Percentiles rank a stretch among this genome's conserved stretches.
These are phyloP conservation scores for Meloe dianella DNA, from an alignment of 2,888 invertebrate species.

Conservation along the genomic window DNA sequence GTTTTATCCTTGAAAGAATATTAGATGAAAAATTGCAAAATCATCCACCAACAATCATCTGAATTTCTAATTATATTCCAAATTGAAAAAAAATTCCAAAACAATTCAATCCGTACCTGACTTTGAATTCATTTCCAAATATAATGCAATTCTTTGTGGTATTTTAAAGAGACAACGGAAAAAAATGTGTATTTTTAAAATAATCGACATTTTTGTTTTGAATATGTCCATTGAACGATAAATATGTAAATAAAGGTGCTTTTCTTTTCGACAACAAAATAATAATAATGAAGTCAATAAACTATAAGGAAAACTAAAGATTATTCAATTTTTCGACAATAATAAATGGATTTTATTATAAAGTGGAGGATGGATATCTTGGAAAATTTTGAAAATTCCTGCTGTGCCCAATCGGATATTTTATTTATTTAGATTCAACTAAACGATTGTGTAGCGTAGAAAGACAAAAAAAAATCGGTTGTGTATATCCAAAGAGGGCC, in stretches of 20 bases:
- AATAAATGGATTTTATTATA: no score
- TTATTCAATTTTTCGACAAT: not conserved
- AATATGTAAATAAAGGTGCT: not conserved
- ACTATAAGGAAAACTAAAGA: not conserved
- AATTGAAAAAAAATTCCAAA: no score
- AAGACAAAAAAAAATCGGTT: no score
- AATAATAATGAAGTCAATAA: slow-evolving; percentile 1
- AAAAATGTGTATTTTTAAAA: not conserved
- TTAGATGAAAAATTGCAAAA: not conserved
- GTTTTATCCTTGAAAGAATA: slow-evolving; percentile 9
- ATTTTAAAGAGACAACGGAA: not conserved
- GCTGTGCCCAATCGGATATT: not conserved
- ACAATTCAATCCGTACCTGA: not conserved
- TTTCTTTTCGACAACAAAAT: not conserved
- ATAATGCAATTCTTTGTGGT: not conserved
- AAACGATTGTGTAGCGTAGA: no score
- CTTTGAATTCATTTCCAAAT: not conserved
- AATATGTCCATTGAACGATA: no score
- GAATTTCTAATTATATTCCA: no score
- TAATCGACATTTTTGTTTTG: slow-evolving; percentile 3
- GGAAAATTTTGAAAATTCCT: not conserved
- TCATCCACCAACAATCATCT: no score
- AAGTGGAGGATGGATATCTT: no score
- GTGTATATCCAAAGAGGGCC: not conserved
- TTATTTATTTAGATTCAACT: no score